Conservation (phyloP, 2,797 vertebrate species). For the Anniella stebbinsi region DNA sequence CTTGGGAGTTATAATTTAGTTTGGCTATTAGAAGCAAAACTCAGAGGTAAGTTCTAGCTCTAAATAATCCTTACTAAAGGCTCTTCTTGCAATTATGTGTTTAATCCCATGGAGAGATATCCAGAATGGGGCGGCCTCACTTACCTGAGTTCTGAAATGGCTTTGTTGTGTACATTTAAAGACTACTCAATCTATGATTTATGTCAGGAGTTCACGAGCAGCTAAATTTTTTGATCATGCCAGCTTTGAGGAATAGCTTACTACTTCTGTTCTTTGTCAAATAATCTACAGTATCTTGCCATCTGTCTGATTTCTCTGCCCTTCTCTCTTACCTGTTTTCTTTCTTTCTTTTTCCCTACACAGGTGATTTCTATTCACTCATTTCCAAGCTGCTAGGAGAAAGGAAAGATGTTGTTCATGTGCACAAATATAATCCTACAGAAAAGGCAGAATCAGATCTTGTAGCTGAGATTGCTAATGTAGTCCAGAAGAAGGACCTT, state of each 20-base stretch:
- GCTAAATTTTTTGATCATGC: constrained; percentile 13
- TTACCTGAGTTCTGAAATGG: constrained; percentile 16
- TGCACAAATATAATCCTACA: constrained; percentile 88
- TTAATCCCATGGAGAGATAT: constrained; percentile 27
- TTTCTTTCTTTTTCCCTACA: constrained; percentile 77
- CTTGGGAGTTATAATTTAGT: neutral
- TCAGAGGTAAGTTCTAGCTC: constrained; percentile 28
- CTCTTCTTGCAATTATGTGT: constrained; percentile 19
- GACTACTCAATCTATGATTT: constrained; percentile 5
- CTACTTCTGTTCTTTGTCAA: constrained; percentile 52
- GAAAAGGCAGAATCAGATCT: constrained; percentile 87
- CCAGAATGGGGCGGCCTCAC: constrained; percentile 21
- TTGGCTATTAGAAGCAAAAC: neutral
- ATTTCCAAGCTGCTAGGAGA: constrained; percentile 94
- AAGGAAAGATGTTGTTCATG: constrained; percentile 88
- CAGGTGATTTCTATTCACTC: constrained; percentile 96
- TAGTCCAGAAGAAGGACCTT: constrained; percentile 92
- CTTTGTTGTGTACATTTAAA: constrained; percentile 38
- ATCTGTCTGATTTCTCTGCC: constrained; percentile 64
- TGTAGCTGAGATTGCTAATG: constrained; percentile 90
- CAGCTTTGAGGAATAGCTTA: constrained; percentile 42
- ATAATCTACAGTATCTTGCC: constrained; percentile 39
- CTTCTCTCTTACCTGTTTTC: constrained; percentile 72
- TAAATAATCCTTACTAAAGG: constrained; percentile 50
- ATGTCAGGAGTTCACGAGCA: neutral